A percentile compares a stretch with the other conserved stretches of the same genome.
These are phyloP conservation scores for Leptura quadrifasciata DNA, from an alignment of 2,888 invertebrate genomes.

Conservation along the genomic window DNA sequence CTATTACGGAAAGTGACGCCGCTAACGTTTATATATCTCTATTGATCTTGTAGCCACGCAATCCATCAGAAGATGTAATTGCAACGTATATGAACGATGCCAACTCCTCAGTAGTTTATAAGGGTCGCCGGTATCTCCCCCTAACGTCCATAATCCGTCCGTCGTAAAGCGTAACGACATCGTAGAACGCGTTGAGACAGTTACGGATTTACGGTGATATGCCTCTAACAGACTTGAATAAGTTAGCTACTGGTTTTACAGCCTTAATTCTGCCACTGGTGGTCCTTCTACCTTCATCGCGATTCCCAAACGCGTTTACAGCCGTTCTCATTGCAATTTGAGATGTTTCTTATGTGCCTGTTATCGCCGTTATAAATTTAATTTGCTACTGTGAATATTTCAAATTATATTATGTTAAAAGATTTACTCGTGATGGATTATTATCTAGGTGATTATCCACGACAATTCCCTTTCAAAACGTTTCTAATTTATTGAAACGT, in stretches of 20 bases:
- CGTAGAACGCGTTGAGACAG: constrained; percentile 68
- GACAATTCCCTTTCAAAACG: neutral
- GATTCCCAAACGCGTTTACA: constrained; percentile 23
- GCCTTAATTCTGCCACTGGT: constrained; percentile 59
- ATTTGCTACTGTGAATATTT: constrained; percentile 1
- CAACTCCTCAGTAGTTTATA: constrained; percentile 58
- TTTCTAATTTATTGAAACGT: too few relatives aligned
- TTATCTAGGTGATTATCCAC: neutral
- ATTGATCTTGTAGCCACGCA: constrained; percentile 5
- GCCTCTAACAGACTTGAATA: constrained; percentile 66
- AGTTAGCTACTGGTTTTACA: constrained; percentile 65
- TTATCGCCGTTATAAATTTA: constrained; percentile 32
- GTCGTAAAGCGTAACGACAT: constrained; percentile 70
- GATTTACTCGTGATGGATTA: neutral
- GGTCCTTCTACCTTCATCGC: constrained; percentile 26
- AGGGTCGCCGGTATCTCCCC: constrained; percentile 57
- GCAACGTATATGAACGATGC: constrained; percentile 50
- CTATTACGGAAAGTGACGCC: neutral
- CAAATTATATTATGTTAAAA: neutral
- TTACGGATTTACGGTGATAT: constrained; percentile 70
- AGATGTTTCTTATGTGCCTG: constrained; percentile 18
- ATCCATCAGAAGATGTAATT: constrained; percentile 34
- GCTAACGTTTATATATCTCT: neutral
- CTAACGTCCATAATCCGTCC: constrained; percentile 63
- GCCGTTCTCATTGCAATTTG: constrained; percentile 18